Base-by-base conservation (phyloP, 2,113 vertebrate genomes). In the Sceloporus undulatus region DNA sequence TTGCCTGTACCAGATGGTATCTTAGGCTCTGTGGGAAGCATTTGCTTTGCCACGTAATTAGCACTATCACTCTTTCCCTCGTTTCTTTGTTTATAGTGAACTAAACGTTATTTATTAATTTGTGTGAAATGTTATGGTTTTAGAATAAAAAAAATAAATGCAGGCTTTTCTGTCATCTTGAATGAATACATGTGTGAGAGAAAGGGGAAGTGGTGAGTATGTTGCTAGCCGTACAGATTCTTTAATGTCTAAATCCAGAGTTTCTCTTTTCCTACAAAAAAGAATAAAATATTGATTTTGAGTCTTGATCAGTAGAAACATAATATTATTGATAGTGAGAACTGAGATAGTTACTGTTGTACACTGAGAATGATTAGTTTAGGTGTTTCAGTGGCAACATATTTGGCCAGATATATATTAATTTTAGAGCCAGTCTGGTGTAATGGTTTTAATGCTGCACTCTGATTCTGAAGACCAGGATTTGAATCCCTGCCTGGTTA, bases 301-400 rank as follows among this genome's bases (percentile, higher is more conserved):
- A 7, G 85, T 91, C 90, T 82, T 88, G 38, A 40, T 91, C 82
- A 19, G 75, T 13, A 89, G 62, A 90, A 94, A 91, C 21, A 13
- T 21, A 48, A 89, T 88, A 59, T 90, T 91, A 90, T 91, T 90
- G 34, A 3, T 85, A 91, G 56, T 89, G 92, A 87, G 74, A 92
- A 91, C 66, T 84, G 4, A 87, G 88, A 23, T 21, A 87, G 48
- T 76, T 54, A 86, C 48, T 83, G n/a, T 92, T 54, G 84, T 88
- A 40, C 75, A 91, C 79, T 14, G 90, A 90, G 89, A 95, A 93
- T 80, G 48, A 88, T 91, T 89, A n/a, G 11, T 29, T 34, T 54
- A 93, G 91, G 89, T 94, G 81, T 70, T 79, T 93, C 80, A 23
- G 0, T 78, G 54, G 91, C 13, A 92, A 18, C 87, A 2, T n/a